phyloP scores from a whole-genome alignment of 1,140 invertebrate genomes.

The Micrasema minimum region DNA sequence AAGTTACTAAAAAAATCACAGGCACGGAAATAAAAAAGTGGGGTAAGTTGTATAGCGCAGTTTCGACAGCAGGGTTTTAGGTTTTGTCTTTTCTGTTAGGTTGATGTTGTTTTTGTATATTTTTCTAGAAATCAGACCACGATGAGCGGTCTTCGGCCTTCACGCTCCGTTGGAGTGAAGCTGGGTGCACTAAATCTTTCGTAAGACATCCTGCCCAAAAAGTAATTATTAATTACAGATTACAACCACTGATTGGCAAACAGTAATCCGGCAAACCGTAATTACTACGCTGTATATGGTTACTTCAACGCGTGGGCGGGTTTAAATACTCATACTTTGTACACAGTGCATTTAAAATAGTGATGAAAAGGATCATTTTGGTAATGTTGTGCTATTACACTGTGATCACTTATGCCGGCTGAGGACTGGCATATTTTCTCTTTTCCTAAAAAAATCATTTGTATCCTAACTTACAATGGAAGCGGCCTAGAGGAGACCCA shows the following conservation, averaged over 20 bases:
- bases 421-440: too few relatives aligned
- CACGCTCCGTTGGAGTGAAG: conserved; percentile 11
- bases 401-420: too few relatives aligned
- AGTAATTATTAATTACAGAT: conserved; percentile 8
- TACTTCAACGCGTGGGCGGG: not conserved
- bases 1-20: not conserved
- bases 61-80: not conserved
- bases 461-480: too few relatives aligned
- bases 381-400: too few relatives aligned
- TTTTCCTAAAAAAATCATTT: too few relatives aligned
- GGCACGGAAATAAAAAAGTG: not conserved
- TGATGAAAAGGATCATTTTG: too few relatives aligned
- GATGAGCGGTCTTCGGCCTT: conserved; percentile 30
- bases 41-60: not conserved
- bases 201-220: conserved; percentile 17
- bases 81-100: not conserved
- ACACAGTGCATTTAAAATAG: too few relatives aligned
- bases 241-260: conserved; percentile 2
- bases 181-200: conserved; percentile 23
- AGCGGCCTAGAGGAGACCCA: too few relatives aligned
- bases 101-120: not conserved
- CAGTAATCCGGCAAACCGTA: not conserved
- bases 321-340: not conserved
- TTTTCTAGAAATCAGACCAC: conserved; percentile 4
- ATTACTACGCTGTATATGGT: not conserved